Evolutionary conservation across 2,797 vertebrate genomes (phyloP).

Genomic region (Danio aesculapii): DNA sequence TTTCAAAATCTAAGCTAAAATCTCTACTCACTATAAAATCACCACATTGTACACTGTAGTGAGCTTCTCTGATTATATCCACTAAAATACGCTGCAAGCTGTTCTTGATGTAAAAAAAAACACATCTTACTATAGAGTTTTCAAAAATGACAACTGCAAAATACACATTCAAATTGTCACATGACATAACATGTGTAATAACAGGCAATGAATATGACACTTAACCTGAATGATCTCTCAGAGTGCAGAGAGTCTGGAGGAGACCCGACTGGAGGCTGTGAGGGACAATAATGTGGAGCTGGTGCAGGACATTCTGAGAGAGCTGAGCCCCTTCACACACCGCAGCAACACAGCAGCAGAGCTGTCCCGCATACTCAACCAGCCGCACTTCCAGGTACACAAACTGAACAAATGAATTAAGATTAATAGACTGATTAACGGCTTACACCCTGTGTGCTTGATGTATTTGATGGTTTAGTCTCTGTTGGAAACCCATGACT

Average conservation of each 20-base stretch:
- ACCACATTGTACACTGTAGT: too few relatives aligned
- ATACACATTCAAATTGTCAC: not conserved
- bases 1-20: too few relatives aligned
- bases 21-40: too few relatives aligned
- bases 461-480: conserved; percentile 74
- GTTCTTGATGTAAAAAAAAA: too few relatives aligned
- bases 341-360: conserved; percentile 82
- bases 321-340: conserved; percentile 84
- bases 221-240: conserved; percentile 57
- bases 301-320: conserved; percentile 92
- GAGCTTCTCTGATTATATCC: too few relatives aligned
- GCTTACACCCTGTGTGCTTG: conserved; percentile 8
- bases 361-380: conserved; percentile 85
- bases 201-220: not conserved
- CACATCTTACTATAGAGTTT: not conserved
- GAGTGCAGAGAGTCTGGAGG: conserved; percentile 88
- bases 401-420: not conserved
- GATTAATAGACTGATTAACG: conserved; percentile 15
- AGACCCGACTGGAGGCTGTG: conserved; percentile 85
- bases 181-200: not conserved
- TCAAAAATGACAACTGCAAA: not conserved
- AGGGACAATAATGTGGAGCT: conserved; percentile 92
- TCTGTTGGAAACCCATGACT: conserved; percentile 92
- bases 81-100: too few relatives aligned
- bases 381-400: conserved; percentile 92